phyloP scores from a whole-genome alignment of 1,140 invertebrate species.

The Drosophila nannoptera region DNA sequence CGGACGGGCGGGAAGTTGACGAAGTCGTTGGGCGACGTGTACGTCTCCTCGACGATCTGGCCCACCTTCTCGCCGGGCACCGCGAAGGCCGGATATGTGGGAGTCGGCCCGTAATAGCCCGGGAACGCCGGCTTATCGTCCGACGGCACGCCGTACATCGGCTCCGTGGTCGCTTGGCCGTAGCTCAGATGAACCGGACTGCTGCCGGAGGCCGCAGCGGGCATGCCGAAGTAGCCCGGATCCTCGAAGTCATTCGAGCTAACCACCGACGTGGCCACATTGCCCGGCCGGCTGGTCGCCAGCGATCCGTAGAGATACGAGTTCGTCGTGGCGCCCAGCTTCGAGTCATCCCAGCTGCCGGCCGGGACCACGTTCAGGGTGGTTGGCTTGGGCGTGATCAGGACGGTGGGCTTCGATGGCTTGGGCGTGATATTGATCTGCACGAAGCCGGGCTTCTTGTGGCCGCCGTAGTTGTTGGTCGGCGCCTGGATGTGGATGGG shows the following conservation, averaged over 20 bases:
- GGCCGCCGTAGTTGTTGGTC: slow-evolving; percentile 48
- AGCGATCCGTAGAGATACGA: slow-evolving; percentile 81
- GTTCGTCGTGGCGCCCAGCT: slow-evolving; percentile 74
- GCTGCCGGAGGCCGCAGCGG: slow-evolving; percentile 27
- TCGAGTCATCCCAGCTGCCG: slow-evolving; percentile 30
- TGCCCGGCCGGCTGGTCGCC: slow-evolving; percentile 68
- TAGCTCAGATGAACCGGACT: slow-evolving; percentile 54
- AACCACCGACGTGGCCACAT: slow-evolving; percentile 14
- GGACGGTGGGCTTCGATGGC: slow-evolving; percentile 80
- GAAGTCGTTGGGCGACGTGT: slow-evolving; percentile 84
- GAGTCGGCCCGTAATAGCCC: slow-evolving; percentile 74
- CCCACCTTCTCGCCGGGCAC: slow-evolving; percentile 71
- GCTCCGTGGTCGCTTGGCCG: slow-evolving; percentile 60
- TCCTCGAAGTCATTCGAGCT: slow-evolving; percentile 77
- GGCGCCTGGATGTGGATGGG: slow-evolving; percentile 61
- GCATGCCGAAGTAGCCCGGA: slow-evolving; percentile 73
- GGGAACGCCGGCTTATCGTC: slow-evolving; percentile 76
- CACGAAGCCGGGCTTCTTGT: slow-evolving; percentile 72
- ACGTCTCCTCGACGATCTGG: slow-evolving; percentile 79
- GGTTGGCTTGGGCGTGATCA: slow-evolving; percentile 83
- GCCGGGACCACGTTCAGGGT: slow-evolving; percentile 61
- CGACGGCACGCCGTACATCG: slow-evolving; percentile 54
- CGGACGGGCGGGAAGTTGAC: slow-evolving; percentile 90
- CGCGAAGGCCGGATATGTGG: slow-evolving; percentile 72
- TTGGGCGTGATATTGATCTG: slow-evolving; percentile 74